Evolutionary conservation across 2,113 vertebrate genomes (phyloP), one percentile per base, ranked within the genome.

Genomic region (Salvelinus fontinalis): DNA sequence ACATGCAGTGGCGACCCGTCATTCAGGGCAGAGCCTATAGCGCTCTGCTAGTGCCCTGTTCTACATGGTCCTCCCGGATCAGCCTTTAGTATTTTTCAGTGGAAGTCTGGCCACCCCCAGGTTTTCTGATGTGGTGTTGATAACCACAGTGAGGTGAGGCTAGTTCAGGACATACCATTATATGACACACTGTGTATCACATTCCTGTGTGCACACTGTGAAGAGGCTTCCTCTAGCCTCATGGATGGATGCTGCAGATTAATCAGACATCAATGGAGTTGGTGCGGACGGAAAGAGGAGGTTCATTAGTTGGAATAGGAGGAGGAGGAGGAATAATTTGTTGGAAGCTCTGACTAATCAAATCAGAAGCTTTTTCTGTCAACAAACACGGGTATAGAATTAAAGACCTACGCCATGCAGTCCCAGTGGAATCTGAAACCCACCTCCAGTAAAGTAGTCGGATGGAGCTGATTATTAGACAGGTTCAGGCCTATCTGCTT

Each of bases 401-500:
- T 12, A 82, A 74, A 81, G 83, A 88, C 81, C 34, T 39, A 7
- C 83, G 86, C 75, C 83, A 60, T 60, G 59, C n/a, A 22, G 18
- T 22, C 18, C 18, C 20, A 8, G 59, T 62, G n/a, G 80, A 90
- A 78, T 22, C 81, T 86, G 87, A 90, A 81, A 90, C 90, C 89
- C 71, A 77, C 81, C 64, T 82, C 49, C 4, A 54, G 12, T 54
- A 13, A 13, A 18, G 49, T 54, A 16, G 49, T n/a, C 84, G 84
- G 79, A 90, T 57, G 64, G 81, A 78, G 86, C 86, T 87, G 86
- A 77, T 82, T 79, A 5, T 82, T 83, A 81, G 88, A 87, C 87
- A 88, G 87, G 87, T 92, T 81, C 79, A 81, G 88, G 82, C 88
- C 89, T 88, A 92, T 92, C 90, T 90, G 90, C 90, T 81, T 54